Base-by-base conservation (phyloP, 2,888 invertebrate genomes). In the Tridacna gigas region DNA sequence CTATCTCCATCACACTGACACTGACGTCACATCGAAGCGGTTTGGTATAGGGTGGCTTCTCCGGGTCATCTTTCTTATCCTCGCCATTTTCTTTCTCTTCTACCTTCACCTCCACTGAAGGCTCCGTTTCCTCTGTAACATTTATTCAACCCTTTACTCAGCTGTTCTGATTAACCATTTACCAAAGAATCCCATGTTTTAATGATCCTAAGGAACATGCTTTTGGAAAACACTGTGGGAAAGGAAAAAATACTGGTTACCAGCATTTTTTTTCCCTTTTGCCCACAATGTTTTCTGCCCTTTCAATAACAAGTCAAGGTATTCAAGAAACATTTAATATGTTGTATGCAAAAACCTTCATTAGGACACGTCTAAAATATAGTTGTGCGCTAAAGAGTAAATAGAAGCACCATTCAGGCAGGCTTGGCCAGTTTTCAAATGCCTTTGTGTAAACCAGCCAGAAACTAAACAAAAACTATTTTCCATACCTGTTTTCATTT, bases 11-110 rank as follows among this genome's bases (percentile, higher is more conserved):
- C 13, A 82, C 81, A 20, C 67, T 60, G 37, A 86, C 77, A 45
- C 80, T 83, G 18, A 83, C 79, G 66, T 86, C 82, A 28, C 79
- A 79, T 26, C 82, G 74, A 25, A 86, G 73, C 0, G 86, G 86
- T 28, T 51, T 66, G 20, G 66, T 51, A 67, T 77, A 77, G 3
- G 66, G 48, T 25, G 66, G 51, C 51, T 71, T 71, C 13, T 71
- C 26, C 7, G 71, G 37, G 20, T 61, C 69, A 26, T 79, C 76
- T 47, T 76, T 51, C 65, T 77, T 67, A 45, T 65, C 69, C 15
- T 51, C 79, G 66, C 25, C 77, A 22, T 75, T 71, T 26, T 71
- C 71, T n/a, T 48, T 26, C 25, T 51, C 51, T n/a, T 71, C 37
- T 7, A 25, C 71, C 25, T 71, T 51, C 25, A 15, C 26, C 47